A percentile compares a stretch with the other conserved stretches of the same genome.
Conservation (phyloP, 1,140 invertebrate species). For the Philopotamus ludificatus region DNA sequence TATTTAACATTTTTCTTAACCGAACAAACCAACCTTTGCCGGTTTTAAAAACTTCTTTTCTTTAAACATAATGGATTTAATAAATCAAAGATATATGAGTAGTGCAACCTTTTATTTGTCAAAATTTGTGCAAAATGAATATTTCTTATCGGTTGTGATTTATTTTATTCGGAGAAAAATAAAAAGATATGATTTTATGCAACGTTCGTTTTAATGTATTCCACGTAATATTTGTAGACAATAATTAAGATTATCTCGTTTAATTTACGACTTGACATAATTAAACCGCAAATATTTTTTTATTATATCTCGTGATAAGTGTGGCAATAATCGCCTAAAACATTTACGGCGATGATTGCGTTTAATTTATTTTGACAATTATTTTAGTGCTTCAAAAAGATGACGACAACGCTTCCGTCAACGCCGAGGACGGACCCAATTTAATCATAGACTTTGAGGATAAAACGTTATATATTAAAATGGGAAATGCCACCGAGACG, state of each 20-base stretch:
- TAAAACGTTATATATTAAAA: conserved; percentile 69
- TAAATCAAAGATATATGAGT: too few relatives aligned
- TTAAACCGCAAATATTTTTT: neutral
- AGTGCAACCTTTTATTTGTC: too few relatives aligned
- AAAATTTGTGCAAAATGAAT: too few relatives aligned
- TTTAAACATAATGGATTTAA: too few relatives aligned
- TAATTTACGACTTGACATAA: neutral
- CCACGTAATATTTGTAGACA: conserved; percentile 4
- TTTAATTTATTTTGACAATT: neutral
- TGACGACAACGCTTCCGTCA: conserved; percentile 54
- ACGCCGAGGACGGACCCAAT: conserved; percentile 61
- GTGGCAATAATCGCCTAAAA: neutral
- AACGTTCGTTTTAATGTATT: too few relatives aligned
- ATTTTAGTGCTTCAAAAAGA: conserved; percentile 55
- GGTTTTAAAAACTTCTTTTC: too few relatives aligned
- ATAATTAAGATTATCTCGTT: neutral
- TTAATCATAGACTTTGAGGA: conserved; percentile 67
- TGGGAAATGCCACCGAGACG: conserved; percentile 63
- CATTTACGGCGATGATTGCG: neutral
- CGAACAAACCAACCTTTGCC: too few relatives aligned
- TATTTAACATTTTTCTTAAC: too few relatives aligned
- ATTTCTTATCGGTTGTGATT: too few relatives aligned
- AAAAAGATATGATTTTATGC: too few relatives aligned
- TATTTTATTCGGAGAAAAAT: too few relatives aligned
- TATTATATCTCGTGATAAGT: neutral